phyloP scores from a whole-genome alignment of 1,140 invertebrate genomes.

The Cataglyphis hispanica region DNA sequence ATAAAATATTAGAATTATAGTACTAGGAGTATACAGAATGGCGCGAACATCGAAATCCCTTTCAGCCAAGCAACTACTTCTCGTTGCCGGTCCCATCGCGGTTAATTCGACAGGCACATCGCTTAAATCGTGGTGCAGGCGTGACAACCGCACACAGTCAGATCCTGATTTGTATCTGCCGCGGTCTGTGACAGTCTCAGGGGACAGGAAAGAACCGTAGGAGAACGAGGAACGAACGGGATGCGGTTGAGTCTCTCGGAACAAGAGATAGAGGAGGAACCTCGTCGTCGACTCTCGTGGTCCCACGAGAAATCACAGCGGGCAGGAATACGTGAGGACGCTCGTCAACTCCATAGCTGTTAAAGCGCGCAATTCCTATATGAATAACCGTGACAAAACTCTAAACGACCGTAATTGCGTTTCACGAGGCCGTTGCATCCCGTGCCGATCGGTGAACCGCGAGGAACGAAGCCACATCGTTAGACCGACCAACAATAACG shows the following conservation, averaged over 20 bases:
- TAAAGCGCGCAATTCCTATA: constrained; percentile 69
- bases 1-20: background rate
- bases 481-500: background rate
- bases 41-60: background rate
- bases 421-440: constrained; percentile 32
- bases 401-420: constrained; percentile 75
- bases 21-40: background rate
- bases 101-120: constrained; percentile 69
- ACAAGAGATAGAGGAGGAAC: constrained; percentile 62
- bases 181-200: constrained; percentile 19
- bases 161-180: constrained; percentile 68
- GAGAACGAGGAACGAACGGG: constrained; percentile 49
- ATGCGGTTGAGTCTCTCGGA: constrained; percentile 33
- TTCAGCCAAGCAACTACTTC: background rate
- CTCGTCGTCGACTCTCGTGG: constrained; percentile 70
- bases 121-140: constrained; percentile 41
- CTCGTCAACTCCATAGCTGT: constrained; percentile 72
- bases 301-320: constrained; percentile 79
- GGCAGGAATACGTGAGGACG: constrained; percentile 69
- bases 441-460: constrained; percentile 12
- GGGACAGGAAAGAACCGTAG: constrained; percentile 45
- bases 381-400: constrained; percentile 76
- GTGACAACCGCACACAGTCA: constrained; percentile 34
- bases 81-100: background rate
- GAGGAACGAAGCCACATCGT: background rate